Conservation (phyloP, 37 sponge, comb jelly and placozoan genomes). For the Cladorhizidae sp. region DNA sequence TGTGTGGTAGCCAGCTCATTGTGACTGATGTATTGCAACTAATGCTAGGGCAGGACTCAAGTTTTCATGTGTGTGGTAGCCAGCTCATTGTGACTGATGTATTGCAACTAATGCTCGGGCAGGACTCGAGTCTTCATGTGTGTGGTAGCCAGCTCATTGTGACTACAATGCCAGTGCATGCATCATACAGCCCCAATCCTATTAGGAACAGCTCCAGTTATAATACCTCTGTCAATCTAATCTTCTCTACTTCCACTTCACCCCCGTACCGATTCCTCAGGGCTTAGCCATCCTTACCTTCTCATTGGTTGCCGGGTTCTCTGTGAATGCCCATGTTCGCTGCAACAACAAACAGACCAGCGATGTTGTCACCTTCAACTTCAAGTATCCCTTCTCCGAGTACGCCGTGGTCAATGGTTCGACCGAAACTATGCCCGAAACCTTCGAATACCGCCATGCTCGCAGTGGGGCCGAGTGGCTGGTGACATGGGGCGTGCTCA, state of each 20-base stretch:
- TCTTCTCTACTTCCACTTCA: not conserved
- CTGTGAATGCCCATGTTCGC: not conserved
- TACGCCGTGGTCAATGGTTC: not conserved
- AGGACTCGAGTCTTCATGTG: too few relatives aligned
- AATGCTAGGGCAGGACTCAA: too few relatives aligned
- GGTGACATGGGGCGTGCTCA: slow-evolving; percentile 71
- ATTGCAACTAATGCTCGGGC: too few relatives aligned
- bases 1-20: too few relatives aligned
- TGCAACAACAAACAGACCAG: not conserved
- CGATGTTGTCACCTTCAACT: not conserved
- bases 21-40: too few relatives aligned
- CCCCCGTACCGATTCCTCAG: slow-evolving; percentile 23
- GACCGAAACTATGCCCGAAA: not conserved
- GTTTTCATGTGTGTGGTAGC: too few relatives aligned
- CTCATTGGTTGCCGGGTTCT: slow-evolving; percentile 41
- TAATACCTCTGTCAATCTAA: too few relatives aligned
- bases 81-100: too few relatives aligned
- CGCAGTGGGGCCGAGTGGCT: slow-evolving; percentile 37
- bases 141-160: too few relatives aligned
- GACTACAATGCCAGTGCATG: too few relatives aligned
- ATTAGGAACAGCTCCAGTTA: too few relatives aligned
- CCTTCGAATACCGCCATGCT: not conserved
- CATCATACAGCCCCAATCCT: too few relatives aligned
- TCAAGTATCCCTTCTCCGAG: slow-evolving; percentile 1
- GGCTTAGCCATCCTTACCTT: slow-evolving; percentile 61